phyloP scores from a whole-genome alignment of 2,888 invertebrate species.

The Odontothrips loti region DNA sequence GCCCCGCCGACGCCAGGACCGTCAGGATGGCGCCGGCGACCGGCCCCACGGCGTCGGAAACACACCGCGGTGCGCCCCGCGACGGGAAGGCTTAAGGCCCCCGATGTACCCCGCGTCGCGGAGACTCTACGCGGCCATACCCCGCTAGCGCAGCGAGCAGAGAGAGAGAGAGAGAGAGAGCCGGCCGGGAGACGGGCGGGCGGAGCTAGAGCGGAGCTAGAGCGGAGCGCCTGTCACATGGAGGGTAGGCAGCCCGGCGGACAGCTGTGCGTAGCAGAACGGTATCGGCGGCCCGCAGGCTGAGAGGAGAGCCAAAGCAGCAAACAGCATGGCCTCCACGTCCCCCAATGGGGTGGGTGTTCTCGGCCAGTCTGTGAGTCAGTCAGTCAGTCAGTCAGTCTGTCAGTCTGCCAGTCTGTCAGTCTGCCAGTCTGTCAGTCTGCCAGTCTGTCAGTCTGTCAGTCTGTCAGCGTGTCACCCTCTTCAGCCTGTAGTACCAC shows the following conservation, averaged over 20 bases:
- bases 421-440: too few relatives aligned
- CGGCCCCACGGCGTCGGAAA: too few relatives aligned
- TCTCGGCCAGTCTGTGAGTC: too few relatives aligned
- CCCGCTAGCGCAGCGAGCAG: too few relatives aligned
- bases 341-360: too few relatives aligned
- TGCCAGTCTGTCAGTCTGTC: too few relatives aligned
- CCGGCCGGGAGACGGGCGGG: neutral
- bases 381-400: too few relatives aligned
- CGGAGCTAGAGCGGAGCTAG: neutral
- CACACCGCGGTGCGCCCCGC: neutral
- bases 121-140: neutral
- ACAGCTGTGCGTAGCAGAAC: neutral
- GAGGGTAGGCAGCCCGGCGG: neutral
- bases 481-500: too few relatives aligned
- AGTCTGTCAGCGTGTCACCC: too few relatives aligned
- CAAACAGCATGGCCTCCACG: neutral
- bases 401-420: too few relatives aligned
- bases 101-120: neutral
- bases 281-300: neutral
- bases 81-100: neutral
- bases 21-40: too few relatives aligned
- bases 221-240: neutral
- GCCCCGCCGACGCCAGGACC: too few relatives aligned
- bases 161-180: neutral
- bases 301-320: neutral